Evolutionary conservation across 2,888 invertebrate species (phyloP), one percentile per base, ranked within the genome.

Genomic region (Monopis laevigella): DNA sequence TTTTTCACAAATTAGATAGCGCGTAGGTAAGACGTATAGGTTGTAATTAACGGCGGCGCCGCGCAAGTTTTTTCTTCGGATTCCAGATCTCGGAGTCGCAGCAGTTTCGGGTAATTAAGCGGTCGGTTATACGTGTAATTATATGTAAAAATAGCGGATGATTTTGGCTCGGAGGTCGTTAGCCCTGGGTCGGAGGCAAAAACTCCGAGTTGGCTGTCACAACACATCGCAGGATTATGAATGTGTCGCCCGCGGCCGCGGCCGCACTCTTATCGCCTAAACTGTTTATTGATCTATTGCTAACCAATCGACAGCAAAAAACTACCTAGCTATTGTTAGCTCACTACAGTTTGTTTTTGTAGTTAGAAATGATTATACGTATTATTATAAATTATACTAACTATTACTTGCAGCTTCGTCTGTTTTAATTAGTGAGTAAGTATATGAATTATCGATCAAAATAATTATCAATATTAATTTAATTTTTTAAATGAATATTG

Each of bases 201-300:
- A 67, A 53, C 54, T 54, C 58, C 51, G 53, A 57, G 57, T 52
- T 47, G 55, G 61, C 67, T 69, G 73, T 75, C 77, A 74, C 74
- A 74, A 69, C 58, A 65, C 73, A 74, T 73, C 74, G 73, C 73
- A 55, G 74, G 74, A 68, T 72, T 74, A 74, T 73, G 59, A 65
- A 73, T 69, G 66, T 67, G 65, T 68, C 65, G 70, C 71, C 69
- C 51, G 64, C 52, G 65, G 71, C 68, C 18, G 52, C 34, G 45
- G 42, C 49, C 45, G 46, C n/a, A 48, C 21, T 48, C 51, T 47
- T 48, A 45, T 43, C 47, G 48, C 46, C 51, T 17, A 24, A 16
- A 28, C 32, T 29, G 40, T 35, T 40, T 43, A 35, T 40, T 43
- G 39, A 43, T 43, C 43, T 29, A 11, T 3, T 29, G 29, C 29